Evolutionary conservation across 2,888 invertebrate genomes (phyloP).

Genomic region (Autographa gamma): DNA sequence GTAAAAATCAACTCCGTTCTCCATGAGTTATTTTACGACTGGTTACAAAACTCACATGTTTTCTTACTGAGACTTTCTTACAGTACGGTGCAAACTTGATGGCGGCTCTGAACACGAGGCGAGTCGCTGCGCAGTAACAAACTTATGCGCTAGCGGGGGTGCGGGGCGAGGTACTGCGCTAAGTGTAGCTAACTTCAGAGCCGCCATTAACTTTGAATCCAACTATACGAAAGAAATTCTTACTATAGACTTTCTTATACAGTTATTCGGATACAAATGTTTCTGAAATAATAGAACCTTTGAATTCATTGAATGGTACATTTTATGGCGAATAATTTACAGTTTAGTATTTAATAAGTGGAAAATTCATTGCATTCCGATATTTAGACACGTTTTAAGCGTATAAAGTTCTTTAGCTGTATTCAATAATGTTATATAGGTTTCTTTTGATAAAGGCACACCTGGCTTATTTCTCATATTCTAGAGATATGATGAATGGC

Average conservation of each 20-base stretch:
- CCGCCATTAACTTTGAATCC: too few species aligned
- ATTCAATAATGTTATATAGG: neutral
- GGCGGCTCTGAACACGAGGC: too few species aligned
- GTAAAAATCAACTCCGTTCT: conserved; percentile 1
- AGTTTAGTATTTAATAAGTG: neutral
- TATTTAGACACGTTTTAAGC: neutral
- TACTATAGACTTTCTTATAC: neutral
- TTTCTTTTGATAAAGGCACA: neutral
- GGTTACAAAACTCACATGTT: neutral
- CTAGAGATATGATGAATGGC: too few species aligned
- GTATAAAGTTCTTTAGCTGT: neutral
- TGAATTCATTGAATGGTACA: conserved; percentile 1
- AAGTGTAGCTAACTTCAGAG: too few species aligned
- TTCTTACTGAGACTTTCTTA: neutral
- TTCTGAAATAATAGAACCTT: neutral
- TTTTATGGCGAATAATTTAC: neutral
- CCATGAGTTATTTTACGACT: neutral
- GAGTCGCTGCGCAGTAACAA: too few species aligned
- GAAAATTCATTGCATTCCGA: neutral
- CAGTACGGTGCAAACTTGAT: too few species aligned
- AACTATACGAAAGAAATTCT: too few species aligned
- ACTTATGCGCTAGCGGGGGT: too few species aligned
- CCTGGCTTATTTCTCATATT: neutral
- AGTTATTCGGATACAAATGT: neutral
- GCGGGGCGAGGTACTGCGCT: too few species aligned